Evolutionary conservation across 2,113 vertebrate species (phyloP).

Genomic region (Ciconia maguari): DNA sequence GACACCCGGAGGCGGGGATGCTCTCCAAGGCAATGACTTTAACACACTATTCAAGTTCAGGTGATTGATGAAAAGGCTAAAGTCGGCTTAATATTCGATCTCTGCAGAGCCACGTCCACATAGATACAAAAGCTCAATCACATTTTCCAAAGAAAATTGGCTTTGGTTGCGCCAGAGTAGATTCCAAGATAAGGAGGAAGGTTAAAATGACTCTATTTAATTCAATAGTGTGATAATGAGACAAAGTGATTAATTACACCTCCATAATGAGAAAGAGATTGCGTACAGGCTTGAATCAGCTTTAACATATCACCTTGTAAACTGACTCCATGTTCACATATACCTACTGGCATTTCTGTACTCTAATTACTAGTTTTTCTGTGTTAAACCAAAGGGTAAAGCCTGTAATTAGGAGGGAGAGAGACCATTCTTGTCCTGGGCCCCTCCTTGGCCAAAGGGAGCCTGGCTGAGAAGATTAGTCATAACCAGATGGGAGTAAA

Average conservation of each 20-base stretch:
- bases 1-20: fast-evolving
- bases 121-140: constrained; percentile 2
- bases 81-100: background rate
- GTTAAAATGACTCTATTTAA: constrained; percentile 47
- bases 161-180: background rate
- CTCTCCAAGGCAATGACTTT: background rate
- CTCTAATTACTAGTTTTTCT: background rate
- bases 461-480: constrained; percentile 4
- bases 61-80: background rate
- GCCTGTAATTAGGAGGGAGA: background rate
- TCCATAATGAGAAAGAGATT: constrained; percentile 41
- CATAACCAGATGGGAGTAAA: background rate
- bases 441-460: background rate
- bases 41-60: background rate
- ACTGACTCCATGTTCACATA: background rate
- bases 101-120: background rate
- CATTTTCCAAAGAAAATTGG: constrained; percentile 42
- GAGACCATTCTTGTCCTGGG: background rate
- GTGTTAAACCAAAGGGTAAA: constrained; percentile 7
- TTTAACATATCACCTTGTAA: constrained; percentile 17
- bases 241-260: constrained; percentile 26
- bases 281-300: background rate
- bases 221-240: constrained; percentile 19
- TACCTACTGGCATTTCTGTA: background rate
- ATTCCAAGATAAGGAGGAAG: background rate